phyloP scores from a whole-genome alignment of 2,888 invertebrate genomes.

The Metopia argyrocephala region DNA sequence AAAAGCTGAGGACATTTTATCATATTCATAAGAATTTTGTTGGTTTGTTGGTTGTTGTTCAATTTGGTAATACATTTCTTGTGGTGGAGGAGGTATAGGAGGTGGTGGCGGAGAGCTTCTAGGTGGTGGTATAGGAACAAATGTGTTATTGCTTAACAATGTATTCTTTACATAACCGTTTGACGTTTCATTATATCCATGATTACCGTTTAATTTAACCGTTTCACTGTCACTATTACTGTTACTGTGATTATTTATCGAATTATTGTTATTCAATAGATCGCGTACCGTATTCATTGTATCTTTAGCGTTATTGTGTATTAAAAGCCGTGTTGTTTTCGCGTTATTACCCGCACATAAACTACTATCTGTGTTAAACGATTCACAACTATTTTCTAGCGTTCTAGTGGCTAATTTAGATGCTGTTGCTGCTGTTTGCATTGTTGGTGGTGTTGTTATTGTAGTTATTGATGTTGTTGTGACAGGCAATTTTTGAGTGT shows the following conservation, averaged over 20 bases:
- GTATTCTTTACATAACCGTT: conserved; percentile 48
- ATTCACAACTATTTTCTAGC: conserved; percentile 56
- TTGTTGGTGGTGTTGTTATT: conserved; percentile 4
- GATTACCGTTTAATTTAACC: conserved; percentile 57
- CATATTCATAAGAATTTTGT: conserved; percentile 22
- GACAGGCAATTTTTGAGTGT: conserved; percentile 56
- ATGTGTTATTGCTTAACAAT: conserved; percentile 44
- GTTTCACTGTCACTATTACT: conserved; percentile 56
- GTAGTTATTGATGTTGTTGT: conserved; percentile 38
- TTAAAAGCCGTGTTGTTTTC: conserved; percentile 57
- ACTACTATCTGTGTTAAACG: conserved; percentile 63
- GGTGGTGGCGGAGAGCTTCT: conserved; percentile 51
- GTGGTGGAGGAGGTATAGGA: conserved; percentile 50
- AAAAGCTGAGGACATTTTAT: conserved; percentile 23
- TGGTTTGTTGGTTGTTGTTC: conserved; percentile 25
- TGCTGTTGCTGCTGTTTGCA: conserved; percentile 15
- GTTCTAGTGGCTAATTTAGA: conserved; percentile 41
- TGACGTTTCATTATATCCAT: conserved; percentile 54
- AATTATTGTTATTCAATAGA: conserved; percentile 69
- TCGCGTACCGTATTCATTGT: conserved; percentile 77
- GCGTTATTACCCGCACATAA: conserved; percentile 66
- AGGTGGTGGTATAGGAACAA: conserved; percentile 35
- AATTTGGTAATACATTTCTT: neutral
- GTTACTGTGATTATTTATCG: neutral
- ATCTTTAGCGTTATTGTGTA: conserved; percentile 44